Percentiles rank a stretch among this genome's conserved stretches.
phyloP scores from a whole-genome alignment of 2,888 invertebrate genomes.

The Nomada ruficornis region DNA sequence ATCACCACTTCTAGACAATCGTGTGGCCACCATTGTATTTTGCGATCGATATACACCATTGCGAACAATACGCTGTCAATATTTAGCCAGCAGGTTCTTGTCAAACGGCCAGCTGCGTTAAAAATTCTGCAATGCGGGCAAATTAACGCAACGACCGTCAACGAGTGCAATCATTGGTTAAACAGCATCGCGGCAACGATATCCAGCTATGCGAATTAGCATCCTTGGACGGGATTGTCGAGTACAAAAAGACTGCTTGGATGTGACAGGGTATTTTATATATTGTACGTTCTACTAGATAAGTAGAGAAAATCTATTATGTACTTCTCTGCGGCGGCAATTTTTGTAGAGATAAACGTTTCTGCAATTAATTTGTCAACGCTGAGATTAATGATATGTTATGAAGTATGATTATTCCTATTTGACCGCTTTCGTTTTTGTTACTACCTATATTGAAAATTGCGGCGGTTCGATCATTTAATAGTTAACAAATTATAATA shows the following conservation, averaged over 20 bases:
- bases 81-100: conserved; percentile 17
- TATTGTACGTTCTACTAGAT: not conserved
- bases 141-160: conserved; percentile 24
- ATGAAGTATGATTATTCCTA: too few relatives aligned
- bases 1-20: not conserved
- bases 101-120: conserved; percentile 26
- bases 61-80: conserved; percentile 14
- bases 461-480: too few relatives aligned
- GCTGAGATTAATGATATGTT: too few relatives aligned
- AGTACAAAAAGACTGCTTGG: not conserved
- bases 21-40: not conserved
- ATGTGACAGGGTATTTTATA: not conserved
- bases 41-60: conserved; percentile 25
- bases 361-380: too few relatives aligned
- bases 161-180: not conserved
- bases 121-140: conserved; percentile 51
- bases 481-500: too few relatives aligned
- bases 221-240: not conserved
- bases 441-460: too few relatives aligned
- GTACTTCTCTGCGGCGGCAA: too few relatives aligned
- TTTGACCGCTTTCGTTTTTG: too few relatives aligned
- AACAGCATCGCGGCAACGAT: not conserved
- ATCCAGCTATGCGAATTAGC: not conserved
- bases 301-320: not conserved
- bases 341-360: too few relatives aligned